These are phyloP conservation scores for Apogon talboti DNA, from an alignment of 2,797 vertebrate genomes.

Conservation along the genomic window DNA sequence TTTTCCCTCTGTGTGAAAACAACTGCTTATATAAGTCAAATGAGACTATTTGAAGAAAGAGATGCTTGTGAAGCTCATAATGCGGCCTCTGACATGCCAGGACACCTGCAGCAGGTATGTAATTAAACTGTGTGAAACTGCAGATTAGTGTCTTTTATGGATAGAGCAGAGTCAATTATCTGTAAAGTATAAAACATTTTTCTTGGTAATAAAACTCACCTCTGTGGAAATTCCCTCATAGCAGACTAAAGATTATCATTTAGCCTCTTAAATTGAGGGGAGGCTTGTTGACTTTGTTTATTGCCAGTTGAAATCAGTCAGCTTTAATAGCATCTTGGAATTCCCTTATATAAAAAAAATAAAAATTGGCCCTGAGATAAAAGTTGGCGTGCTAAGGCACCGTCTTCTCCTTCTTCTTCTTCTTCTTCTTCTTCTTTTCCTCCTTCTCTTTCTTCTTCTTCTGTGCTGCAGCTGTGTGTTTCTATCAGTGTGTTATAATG, in stretches of 20 bases:
- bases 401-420: no score
- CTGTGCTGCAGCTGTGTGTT: conserved; percentile 58
- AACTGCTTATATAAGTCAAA: conserved; percentile 40
- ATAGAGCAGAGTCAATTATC: conserved; percentile 64
- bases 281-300: conserved; percentile 71
- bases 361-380: conserved; percentile 38
- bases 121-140: conserved; percentile 57
- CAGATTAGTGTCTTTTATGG: conserved; percentile 63
- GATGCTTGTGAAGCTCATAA: conserved; percentile 46
- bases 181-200: conserved; percentile 68
- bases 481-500: conserved; percentile 69
- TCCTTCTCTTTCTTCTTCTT: no score
- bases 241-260: conserved; percentile 80
- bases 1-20: conserved; percentile 3
- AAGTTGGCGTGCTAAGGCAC: conserved; percentile 57
- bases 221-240: conserved; percentile 80
- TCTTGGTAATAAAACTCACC: conserved; percentile 59
- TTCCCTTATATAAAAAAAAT: conserved; percentile 42
- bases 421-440: no score
- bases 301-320: conserved; percentile 50
- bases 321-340: conserved; percentile 44
- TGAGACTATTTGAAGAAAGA: conserved; percentile 19
- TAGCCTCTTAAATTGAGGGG: conserved; percentile 64
- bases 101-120: conserved; percentile 59
- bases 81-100: conserved; percentile 59